A percentile compares a stretch with the other conserved stretches of the same genome.
These are phyloP conservation scores for Peromyscus aztecus DNA, from an alignment of 2,797 vertebrate species.

Conservation along the genomic window DNA sequence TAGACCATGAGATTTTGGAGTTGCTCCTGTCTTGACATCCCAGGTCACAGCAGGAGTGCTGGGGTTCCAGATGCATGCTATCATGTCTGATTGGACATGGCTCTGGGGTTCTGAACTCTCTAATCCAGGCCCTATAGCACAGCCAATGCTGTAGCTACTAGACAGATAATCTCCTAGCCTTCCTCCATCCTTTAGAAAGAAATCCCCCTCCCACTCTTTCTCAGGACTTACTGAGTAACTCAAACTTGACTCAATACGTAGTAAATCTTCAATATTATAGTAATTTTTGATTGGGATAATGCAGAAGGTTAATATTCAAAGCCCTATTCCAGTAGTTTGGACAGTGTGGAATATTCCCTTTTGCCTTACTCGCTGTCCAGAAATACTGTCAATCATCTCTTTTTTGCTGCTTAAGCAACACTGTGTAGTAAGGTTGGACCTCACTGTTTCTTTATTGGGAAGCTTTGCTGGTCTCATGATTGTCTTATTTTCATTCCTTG, in stretches of 20 bases:
- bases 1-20: background rate
- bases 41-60: background rate
- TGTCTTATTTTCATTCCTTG: background rate
- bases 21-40: background rate
- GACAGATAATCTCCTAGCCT: no score
- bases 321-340: background rate
- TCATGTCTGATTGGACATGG: background rate
- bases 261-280: background rate
- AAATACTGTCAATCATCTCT: background rate
- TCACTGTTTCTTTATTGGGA: no score
- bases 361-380: background rate
- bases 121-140: no score
- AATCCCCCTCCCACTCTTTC: no score
- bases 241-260: background rate
- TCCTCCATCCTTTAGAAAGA: background rate
- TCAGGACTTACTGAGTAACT: background rate
- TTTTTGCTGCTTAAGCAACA: background rate
- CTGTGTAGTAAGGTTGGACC: rapidly evolving
- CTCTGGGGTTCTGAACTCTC: background rate
- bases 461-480: background rate
- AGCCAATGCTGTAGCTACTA: background rate
- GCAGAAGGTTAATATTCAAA: background rate
- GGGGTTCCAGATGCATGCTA: no score
- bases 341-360: background rate
- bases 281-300: background rate